Base-by-base conservation (phyloP, 2,797 vertebrate species). In the Chrysocyon brachyurus region DNA sequence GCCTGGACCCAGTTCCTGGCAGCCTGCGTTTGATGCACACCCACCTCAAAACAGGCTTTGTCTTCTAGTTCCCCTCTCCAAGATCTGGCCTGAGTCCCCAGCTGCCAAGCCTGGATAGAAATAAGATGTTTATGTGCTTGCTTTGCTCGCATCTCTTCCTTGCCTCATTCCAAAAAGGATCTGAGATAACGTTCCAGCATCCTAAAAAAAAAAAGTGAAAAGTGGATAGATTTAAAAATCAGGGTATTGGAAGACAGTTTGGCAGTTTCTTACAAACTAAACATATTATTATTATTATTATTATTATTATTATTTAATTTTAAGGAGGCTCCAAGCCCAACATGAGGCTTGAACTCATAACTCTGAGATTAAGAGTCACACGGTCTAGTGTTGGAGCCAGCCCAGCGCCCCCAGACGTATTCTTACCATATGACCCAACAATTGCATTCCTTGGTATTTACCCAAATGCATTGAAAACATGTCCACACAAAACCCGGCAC, bases 241-340 rank as follows among this genome's bases (percentile, higher is more conserved):
- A 56, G 81, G 49, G 24, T 10, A 19, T 31, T 49, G 15, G 56
- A 52, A 70, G 24, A 36, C 40, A 21, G 79, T 73, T 73, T 33
- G 79, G 68, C 56, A 52, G 46, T 73, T 63, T 84, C 79, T 63
- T 61, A 49, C 40, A 79, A 66, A 56, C n/a, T 66, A 90, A 66
- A 90, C 28, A 40, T 15, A 31, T 64, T 70, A 17, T 63, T 63
- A 26, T 61, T 61, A 12, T 63, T 63, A 17, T 75, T 75, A 49
- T 75, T 75, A 28, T 49, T 75, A 11, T 31, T 31, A 8, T 26
- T 17, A 31, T 52, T 75, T 16, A 0, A 72, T 40, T 72, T 72
- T 24, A 72, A 40, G 36, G 12, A 24, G 21, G 12, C 21, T 3
- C 33, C 33, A 72, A 33, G 21, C 33, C 24, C 73, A 31, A 0